Base-by-base conservation (phyloP, 2,888 invertebrate species). In the Archips xylosteana region DNA sequence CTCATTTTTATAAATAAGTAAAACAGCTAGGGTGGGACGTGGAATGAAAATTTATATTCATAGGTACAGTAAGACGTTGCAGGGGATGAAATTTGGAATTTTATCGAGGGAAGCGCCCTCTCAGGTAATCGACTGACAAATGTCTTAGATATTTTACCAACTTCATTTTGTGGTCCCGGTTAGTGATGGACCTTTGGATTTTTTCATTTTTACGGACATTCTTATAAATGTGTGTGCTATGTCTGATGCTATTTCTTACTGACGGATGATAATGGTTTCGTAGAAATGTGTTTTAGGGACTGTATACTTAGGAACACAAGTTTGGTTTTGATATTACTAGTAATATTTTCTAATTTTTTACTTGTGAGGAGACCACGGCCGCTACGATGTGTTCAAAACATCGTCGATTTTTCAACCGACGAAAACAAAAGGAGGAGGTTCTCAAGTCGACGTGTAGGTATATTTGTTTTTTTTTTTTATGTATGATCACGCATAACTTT, bases 121-220 rank as follows among this genome's bases (percentile, higher is more conserved):
- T 84, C 91, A 91, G 89, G 93, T 94, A 94, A 94, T 94, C 92
- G 92, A 88, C 92, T 93, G 92, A 94, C 92, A 93, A 94, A 94
- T 92, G 92, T 92, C 89, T 92, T 77, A 89, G 89, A 93, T 93
- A 92, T 92, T 92, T 91, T 88, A 90, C 90, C 87, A 87, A 92
- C 91, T 93, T 93, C 92, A 94, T 94, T 91, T 90, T 82, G 87
- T 83, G 86, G 86, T 81, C 84, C 77, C 78, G 81, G 83, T 84
- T 85, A 85, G 84, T 83, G 81, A 80, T 81, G 81, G 70, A 59
- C 74, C 54, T 68, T 76, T 77, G 59, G 59, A 64, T 76, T 76
- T 78, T 79, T 78, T 76, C 77, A 72, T 80, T 80, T 78, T 71
- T 78, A 66, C 68, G 51, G 66, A 67, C 63, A 64, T 49, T 63